Evolutionary conservation across 2,113 vertebrate genomes (phyloP).

Genomic region (Oceanodroma tethys): DNA sequence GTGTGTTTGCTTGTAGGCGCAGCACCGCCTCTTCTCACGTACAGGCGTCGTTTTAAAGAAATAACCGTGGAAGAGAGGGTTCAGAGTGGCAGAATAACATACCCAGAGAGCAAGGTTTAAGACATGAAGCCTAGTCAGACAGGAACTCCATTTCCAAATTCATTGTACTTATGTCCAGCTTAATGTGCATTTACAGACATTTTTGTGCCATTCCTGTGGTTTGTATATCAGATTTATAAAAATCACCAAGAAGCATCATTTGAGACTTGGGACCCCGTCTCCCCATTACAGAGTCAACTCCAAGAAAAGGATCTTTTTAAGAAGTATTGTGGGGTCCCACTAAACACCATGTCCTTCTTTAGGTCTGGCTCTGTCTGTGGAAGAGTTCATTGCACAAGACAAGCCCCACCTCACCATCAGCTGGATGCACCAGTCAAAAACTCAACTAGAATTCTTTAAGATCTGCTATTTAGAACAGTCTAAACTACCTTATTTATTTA

Average conservation of each 20-base stretch:
- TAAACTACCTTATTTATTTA: neutral
- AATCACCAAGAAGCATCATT: neutral
- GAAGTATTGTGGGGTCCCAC: neutral
- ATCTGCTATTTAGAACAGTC: neutral
- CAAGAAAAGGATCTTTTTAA: neutral
- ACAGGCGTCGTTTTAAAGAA: neutral
- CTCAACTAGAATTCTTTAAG: neutral
- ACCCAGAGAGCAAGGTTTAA: neutral
- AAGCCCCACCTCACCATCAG: neutral
- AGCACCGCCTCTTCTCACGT: fast-evolving
- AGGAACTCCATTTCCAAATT: neutral
- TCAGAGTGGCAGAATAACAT: neutral
- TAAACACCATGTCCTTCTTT: neutral
- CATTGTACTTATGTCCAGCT: neutral
- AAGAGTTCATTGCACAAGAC: neutral
- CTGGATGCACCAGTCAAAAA: neutral
- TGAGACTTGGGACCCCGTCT: neutral
- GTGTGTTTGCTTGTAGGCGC: neutral
- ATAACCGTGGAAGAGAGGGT: neutral
- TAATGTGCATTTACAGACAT: neutral
- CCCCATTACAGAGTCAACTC: neutral
- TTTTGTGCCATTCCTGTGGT: neutral
- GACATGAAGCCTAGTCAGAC: neutral
- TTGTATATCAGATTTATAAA: neutral
- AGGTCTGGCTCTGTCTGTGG: neutral